Evolutionary conservation across 2,888 invertebrate species (phyloP).

Genomic region (Shargacucullia verbasci): DNA sequence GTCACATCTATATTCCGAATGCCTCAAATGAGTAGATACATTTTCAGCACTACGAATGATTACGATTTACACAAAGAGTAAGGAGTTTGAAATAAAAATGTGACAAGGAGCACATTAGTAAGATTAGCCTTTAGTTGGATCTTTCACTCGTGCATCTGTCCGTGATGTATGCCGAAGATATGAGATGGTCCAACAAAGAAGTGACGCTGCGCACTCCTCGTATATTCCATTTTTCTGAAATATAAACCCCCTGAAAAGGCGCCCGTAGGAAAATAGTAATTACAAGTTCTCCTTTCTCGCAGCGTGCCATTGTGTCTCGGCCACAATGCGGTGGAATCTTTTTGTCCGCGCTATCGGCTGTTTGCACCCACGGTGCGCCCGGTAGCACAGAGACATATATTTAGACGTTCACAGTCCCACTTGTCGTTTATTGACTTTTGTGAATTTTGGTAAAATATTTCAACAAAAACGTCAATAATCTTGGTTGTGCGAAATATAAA

Average conservation of each 20-base stretch:
- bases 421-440: slow-evolving; percentile 64
- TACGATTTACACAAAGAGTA: slow-evolving; percentile 19
- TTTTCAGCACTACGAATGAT: slow-evolving; percentile 25
- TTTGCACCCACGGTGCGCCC: slow-evolving; percentile 81
- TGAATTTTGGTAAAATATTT: slow-evolving; percentile 50
- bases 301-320: slow-evolving; percentile 77
- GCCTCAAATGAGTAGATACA: slow-evolving; percentile 29
- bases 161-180: slow-evolving; percentile 69
- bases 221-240: slow-evolving; percentile 84
- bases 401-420: slow-evolving; percentile 66
- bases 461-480: not conserved
- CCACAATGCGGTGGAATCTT: slow-evolving; percentile 87
- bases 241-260: slow-evolving; percentile 83
- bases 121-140: slow-evolving; percentile 30
- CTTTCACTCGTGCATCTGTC: slow-evolving; percentile 20
- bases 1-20: slow-evolving; percentile 50
- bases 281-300: slow-evolving; percentile 83
- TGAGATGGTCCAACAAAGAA: slow-evolving; percentile 72
- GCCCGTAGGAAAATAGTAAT: slow-evolving; percentile 87
- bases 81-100: slow-evolving; percentile 16
- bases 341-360: slow-evolving; percentile 86
- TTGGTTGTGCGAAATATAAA: not conserved
- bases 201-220: slow-evolving; percentile 57
- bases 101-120: slow-evolving; percentile 16
- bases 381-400: slow-evolving; percentile 68